phyloP scores from a whole-genome alignment of 2,888 invertebrate species.

The Hedychridium roseum region DNA sequence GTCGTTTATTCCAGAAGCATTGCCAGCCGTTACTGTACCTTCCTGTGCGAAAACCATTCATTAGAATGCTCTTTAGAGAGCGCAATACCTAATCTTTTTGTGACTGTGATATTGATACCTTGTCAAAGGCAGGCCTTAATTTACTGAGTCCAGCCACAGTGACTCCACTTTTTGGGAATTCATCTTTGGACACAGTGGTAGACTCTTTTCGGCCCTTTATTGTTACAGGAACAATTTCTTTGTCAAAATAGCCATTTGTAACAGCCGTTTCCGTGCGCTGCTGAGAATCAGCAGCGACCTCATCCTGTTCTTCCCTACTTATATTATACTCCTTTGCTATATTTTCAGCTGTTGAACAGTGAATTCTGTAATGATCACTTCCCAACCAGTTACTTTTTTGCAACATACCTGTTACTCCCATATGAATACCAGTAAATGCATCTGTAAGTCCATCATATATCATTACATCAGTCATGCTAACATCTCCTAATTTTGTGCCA shows the following conservation, averaged over 20 bases:
- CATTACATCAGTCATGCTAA: conserved; percentile 72
- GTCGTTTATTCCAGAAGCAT: conserved; percentile 85
- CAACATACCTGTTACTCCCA: conserved; percentile 78
- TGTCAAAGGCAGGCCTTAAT: conserved; percentile 72
- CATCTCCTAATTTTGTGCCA: conserved; percentile 74
- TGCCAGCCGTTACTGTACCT: conserved; percentile 80
- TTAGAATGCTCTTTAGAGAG: no score
- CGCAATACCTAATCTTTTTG: no score
- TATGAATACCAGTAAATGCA: conserved; percentile 76
- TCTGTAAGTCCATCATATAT: conserved; percentile 78
- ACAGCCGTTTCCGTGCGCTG: conserved; percentile 71
- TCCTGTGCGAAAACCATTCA: no score
- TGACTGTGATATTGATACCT: no score
- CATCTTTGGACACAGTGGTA: conserved; percentile 70
- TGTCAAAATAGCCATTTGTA: conserved; percentile 70
- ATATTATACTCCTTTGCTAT: conserved; percentile 74
- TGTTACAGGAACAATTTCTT: conserved; percentile 77
- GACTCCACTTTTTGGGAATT: conserved; percentile 73
- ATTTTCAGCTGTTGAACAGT: conserved; percentile 72
- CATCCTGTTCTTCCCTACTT: conserved; percentile 75
- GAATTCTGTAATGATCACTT: not conserved
- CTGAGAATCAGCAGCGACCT: conserved; percentile 75
- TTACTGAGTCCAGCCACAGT: conserved; percentile 70
- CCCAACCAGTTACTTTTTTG: conserved; percentile 4
- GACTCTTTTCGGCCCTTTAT: conserved; percentile 65